These are phyloP conservation scores for Corythoichthys haematopterus DNA, from an alignment of 2,113 vertebrate genomes.

Conservation along the genomic window DNA sequence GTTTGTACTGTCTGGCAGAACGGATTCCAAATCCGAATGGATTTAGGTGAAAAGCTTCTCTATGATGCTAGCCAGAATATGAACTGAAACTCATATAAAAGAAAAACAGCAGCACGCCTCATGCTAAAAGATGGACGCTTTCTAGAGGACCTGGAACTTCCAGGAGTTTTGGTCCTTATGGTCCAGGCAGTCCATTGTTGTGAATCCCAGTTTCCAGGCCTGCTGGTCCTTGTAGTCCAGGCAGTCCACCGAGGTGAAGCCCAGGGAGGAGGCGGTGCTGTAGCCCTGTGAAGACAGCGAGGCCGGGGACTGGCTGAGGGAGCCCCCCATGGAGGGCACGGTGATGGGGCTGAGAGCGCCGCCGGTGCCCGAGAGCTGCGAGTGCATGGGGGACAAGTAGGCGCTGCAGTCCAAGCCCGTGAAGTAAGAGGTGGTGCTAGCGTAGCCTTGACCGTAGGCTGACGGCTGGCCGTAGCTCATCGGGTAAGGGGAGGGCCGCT, in stretches of 20 bases:
- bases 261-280: conserved; percentile 72
- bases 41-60: background rate
- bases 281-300: conserved; percentile 78
- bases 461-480: conserved; percentile 76
- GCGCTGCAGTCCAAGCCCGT: conserved; percentile 80
- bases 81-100: conserved; percentile 16
- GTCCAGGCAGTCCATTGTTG: conserved; percentile 80
- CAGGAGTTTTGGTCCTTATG: conserved; percentile 84
- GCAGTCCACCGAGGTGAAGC: conserved; percentile 79
- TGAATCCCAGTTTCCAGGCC: conserved; percentile 83
- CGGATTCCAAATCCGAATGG: background rate
- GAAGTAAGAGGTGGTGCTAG: conserved; percentile 78
- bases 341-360: conserved; percentile 78
- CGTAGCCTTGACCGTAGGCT: conserved; percentile 74
- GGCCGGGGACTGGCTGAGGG: conserved; percentile 78
- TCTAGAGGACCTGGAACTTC: conserved; percentile 85
- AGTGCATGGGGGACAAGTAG: conserved; percentile 83
- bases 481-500: conserved; percentile 75
- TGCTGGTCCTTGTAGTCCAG: conserved; percentile 85
- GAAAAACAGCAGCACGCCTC: conserved; percentile 18
- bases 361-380: conserved; percentile 74
- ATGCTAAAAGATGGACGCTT: conserved; percentile 20
- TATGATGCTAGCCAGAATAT: background rate
- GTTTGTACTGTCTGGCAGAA: conserved; percentile 21
- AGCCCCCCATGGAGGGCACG: conserved; percentile 75